These are phyloP conservation scores for Thereva unica DNA, from an alignment of 2,888 invertebrate genomes.

Conservation along the genomic window DNA sequence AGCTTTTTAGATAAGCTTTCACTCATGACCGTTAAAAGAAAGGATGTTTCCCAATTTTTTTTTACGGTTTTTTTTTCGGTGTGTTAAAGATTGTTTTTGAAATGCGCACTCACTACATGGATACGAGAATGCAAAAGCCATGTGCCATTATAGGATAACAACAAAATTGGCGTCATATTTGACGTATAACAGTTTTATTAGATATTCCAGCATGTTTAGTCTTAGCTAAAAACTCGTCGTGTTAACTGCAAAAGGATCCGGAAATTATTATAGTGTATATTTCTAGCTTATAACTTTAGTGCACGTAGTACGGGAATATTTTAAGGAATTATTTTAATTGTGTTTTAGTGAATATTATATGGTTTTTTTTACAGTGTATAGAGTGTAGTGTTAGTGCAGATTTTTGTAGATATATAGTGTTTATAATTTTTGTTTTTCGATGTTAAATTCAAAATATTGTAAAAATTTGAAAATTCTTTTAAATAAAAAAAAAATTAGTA, in stretches of 20 bases:
- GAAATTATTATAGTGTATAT: background rate
- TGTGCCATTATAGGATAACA: conserved; percentile 13
- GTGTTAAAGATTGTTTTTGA: background rate
- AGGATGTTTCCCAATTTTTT: too few relatives aligned
- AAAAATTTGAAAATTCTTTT: too few relatives aligned
- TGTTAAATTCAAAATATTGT: too few relatives aligned
- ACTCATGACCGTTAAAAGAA: too few relatives aligned
- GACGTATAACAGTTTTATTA: conserved; percentile 28
- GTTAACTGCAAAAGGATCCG: background rate
- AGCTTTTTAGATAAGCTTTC: too few relatives aligned
- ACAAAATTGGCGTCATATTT: conserved; percentile 22
- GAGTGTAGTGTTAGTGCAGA: too few relatives aligned
- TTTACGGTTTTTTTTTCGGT: background rate
- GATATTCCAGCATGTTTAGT: conserved; percentile 14
- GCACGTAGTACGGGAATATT: background rate
- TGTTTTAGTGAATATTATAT: too few relatives aligned
- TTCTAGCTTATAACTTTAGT: conserved; percentile 1
- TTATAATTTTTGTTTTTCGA: too few relatives aligned
- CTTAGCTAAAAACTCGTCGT: conserved; percentile 20
- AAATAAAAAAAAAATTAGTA: too few relatives aligned
- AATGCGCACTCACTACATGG: background rate
- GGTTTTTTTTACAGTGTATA: too few relatives aligned
- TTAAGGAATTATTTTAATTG: too few relatives aligned
- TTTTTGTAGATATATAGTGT: too few relatives aligned
- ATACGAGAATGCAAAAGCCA: conserved; percentile 1